Evolutionary conservation across 2,113 vertebrate genomes (phyloP).

Genomic region (Barnardius zonarius): DNA sequence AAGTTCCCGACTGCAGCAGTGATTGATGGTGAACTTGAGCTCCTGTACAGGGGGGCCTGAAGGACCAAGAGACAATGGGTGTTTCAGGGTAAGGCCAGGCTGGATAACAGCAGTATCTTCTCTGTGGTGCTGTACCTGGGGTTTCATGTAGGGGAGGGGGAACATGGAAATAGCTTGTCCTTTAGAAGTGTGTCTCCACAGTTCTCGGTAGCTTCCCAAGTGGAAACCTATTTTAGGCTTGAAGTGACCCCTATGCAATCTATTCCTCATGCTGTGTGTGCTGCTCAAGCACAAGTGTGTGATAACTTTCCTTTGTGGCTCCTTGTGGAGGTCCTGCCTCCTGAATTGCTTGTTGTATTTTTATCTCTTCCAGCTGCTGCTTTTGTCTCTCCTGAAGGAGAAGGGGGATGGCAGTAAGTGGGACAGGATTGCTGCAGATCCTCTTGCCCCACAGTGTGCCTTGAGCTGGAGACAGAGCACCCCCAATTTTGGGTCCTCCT

Average conservation of each 20-base stretch:
- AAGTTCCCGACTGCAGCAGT: neutral
- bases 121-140: neutral
- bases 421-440: neutral
- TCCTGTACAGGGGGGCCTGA: neutral
- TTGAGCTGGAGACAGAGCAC: neutral
- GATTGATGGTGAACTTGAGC: neutral
- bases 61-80: neutral
- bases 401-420: neutral
- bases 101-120: neutral
- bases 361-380: neutral
- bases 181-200: neutral
- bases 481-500: neutral
- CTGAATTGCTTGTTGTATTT: neutral
- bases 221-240: neutral
- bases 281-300: neutral
- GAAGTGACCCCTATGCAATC: neutral
- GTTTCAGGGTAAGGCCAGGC: neutral
- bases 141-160: rapidly evolving
- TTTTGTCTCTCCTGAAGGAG: neutral
- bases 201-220: neutral
- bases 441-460: too few species aligned
- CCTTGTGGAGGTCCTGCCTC: neutral
- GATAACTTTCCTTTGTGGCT: neutral
- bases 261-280: neutral
- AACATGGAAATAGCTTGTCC: neutral